These are phyloP conservation scores for Entomyzon cyanotis DNA, from an alignment of 2,113 vertebrate species.

Conservation along the genomic window DNA sequence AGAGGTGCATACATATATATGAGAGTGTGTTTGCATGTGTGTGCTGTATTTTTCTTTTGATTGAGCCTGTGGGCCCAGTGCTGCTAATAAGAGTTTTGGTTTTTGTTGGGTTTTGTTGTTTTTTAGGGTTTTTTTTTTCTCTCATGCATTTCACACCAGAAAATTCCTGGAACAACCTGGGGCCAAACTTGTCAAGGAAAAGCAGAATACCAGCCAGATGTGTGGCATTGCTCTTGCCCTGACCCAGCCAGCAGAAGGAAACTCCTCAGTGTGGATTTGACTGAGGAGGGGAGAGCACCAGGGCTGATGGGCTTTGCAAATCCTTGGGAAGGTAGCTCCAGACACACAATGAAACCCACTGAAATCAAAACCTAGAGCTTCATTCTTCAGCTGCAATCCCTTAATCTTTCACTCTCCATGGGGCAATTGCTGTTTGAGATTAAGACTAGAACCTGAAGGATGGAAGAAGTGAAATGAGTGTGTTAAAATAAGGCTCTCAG, in stretches of 20 bases:
- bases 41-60: background rate
- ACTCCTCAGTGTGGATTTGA: background rate
- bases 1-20: background rate
- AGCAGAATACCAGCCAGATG: background rate
- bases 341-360: background rate
- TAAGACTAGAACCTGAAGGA: background rate
- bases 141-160: background rate
- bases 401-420: background rate
- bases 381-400: background rate
- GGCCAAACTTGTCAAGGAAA: background rate
- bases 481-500: background rate
- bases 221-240: accelerated
- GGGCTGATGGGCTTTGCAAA: background rate
- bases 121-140: background rate
- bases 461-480: background rate
- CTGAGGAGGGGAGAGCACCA: accelerated
- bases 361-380: slow-evolving; percentile 1
- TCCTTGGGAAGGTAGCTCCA: background rate
- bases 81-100: background rate
- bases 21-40: background rate
- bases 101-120: background rate
- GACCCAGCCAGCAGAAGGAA: background rate
- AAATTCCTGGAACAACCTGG: background rate
- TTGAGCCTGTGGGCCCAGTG: background rate
- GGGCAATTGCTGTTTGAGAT: slow-evolving; percentile 12